These are phyloP conservation scores for Trissolcus japonicus DNA, from an alignment of 2,888 invertebrate species.

Conservation along the genomic window DNA sequence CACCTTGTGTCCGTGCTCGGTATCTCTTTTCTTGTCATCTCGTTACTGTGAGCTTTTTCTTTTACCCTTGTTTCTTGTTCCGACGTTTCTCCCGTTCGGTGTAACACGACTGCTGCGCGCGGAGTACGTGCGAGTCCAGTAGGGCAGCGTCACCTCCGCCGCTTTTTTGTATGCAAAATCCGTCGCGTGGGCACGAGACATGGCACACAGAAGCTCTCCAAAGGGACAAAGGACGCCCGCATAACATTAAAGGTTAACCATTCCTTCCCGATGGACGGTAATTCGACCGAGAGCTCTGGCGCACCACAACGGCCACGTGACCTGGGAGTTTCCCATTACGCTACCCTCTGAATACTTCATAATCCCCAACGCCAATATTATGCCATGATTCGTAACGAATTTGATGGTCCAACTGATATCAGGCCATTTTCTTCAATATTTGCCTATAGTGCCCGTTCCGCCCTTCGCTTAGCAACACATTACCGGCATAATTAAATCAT, in stretches of 20 bases:
- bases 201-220: constrained; percentile 67
- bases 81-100: constrained; percentile 37
- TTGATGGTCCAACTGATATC: constrained; percentile 24
- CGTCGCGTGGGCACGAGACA: constrained; percentile 59
- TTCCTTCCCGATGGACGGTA: constrained; percentile 53
- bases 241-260: constrained; percentile 70
- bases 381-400: constrained; percentile 20
- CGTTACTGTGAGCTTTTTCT: constrained; percentile 41
- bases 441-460: neutral
- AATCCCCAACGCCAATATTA: constrained; percentile 42
- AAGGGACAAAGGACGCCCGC: constrained; percentile 73
- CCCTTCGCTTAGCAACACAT: too few relatives aligned
- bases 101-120: constrained; percentile 55
- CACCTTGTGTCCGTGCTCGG: constrained; percentile 58
- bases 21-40: constrained; percentile 48
- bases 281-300: constrained; percentile 47
- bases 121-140: constrained; percentile 56
- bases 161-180: constrained; percentile 64
- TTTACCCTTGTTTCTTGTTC: constrained; percentile 36
- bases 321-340: constrained; percentile 61
- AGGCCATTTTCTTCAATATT: constrained; percentile 18
- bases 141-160: constrained; percentile 58
- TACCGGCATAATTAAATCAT: too few relatives aligned
- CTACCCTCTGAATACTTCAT: constrained; percentile 60
- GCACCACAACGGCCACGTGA: constrained; percentile 59